Base-by-base conservation (phyloP, 2,113 vertebrate genomes). In the Ploceus nigricollis region DNA sequence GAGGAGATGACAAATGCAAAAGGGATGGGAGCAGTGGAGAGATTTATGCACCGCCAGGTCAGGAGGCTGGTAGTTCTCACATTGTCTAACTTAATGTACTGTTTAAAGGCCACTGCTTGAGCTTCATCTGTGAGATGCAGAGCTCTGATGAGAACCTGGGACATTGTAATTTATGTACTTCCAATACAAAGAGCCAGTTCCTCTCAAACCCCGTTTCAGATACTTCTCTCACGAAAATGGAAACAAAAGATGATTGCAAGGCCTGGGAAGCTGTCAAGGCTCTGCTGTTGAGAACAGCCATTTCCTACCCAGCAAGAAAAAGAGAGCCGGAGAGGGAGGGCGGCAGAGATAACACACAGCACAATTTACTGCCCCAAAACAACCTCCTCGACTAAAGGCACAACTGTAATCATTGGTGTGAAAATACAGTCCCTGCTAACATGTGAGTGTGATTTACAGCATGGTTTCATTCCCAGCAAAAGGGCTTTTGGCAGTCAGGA, bases 351-450 rank as follows among this genome's bases (percentile, higher is more conserved):
- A 97, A 91, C 81, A 78, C 61, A 76, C 93, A 84, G 81, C 72
- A 71, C 69, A 89, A 93, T 97, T 97, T 95, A 97, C 89, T 94
- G 87, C 90, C 87, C 90, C 95, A 11, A 96, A 98, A 95, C 89
- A 96, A 91, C 94, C 85, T 95, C 93, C 86, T 94, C 66, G 35
- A 89, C 94, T 96, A 78, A 87, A 96, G 94, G 89, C 83, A 25
- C 91, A 94, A 82, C 93, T 33, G 2, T 93, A 95, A 96, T 96
- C 70, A 84, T 7, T 37, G 66, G 87, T 92, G 69, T 96, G 94
- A 92, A 96, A 79, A 94, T 94, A 56, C 66, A 54, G 78, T 97
- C 88, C 79, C 48, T 4, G 11, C 53, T 93, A 93, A 92, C 33
- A 27, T 47, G 75, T 87, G 80, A 89, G 79, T 53, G 77, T 90